phyloP scores from a whole-genome alignment of 1,140 invertebrate genomes.

The Littorina saxatilis region DNA sequence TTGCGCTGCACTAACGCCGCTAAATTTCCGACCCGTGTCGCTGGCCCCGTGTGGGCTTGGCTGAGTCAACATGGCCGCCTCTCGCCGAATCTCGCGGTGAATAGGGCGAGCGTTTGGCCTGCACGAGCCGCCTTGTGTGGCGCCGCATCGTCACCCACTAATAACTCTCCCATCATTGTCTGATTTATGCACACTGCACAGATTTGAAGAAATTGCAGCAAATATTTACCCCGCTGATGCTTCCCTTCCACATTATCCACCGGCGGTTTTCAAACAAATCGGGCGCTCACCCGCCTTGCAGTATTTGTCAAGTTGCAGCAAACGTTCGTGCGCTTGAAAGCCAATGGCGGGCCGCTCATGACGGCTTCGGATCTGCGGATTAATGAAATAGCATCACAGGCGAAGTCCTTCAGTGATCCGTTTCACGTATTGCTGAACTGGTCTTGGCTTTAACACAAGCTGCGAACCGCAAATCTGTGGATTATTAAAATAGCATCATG shows the following conservation, averaged over 20 bases:
- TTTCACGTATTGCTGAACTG: too few relatives aligned
- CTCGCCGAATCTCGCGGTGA: background rate
- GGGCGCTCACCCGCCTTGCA: background rate
- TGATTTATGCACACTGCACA: conserved; percentile 31
- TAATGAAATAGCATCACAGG: conserved; percentile 22
- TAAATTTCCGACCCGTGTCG: background rate
- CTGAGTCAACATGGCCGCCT: conserved; percentile 17
- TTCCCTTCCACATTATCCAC: too few relatives aligned
- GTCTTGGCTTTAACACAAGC: too few relatives aligned
- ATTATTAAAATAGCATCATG: too few relatives aligned
- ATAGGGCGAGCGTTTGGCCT: background rate
- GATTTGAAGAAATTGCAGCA: conserved; percentile 29
- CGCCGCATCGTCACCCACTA: conserved; percentile 21
- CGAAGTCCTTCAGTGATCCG: background rate
- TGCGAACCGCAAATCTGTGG: too few relatives aligned
- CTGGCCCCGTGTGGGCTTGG: background rate
- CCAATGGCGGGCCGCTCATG: background rate
- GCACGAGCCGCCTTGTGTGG: background rate
- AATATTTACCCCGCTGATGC: conserved; percentile 25
- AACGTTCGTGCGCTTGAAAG: background rate
- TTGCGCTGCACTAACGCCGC: conserved; percentile 1
- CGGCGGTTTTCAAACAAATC: conserved; percentile 9
- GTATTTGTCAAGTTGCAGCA: background rate
- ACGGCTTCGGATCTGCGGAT: background rate
- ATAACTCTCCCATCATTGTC: conserved; percentile 14